These are phyloP conservation scores for Lepas anatifera DNA, from an alignment of 2,888 invertebrate genomes.

Conservation along the genomic window DNA sequence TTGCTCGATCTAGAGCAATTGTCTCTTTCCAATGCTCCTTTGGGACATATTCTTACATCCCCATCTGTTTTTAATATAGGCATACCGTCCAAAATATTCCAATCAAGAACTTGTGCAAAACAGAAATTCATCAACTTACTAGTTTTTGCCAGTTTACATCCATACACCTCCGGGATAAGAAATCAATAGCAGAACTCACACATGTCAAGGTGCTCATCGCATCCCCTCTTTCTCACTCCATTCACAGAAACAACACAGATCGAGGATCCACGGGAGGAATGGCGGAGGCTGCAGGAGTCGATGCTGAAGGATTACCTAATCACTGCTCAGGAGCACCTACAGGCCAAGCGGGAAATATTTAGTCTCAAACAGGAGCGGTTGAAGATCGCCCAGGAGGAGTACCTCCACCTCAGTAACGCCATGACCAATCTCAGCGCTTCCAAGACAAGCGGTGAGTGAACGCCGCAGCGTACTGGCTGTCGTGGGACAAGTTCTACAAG, in stretches of 20 bases:
- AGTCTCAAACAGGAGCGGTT: slow-evolving; percentile 90
- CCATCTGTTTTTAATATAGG: no score
- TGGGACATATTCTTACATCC: no score
- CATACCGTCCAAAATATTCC: no score
- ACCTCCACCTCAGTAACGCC: slow-evolving; percentile 79
- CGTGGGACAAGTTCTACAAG: neutral
- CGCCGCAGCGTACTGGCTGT: neutral
- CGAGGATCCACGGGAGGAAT: slow-evolving; percentile 92
- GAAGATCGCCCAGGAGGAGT: slow-evolving; percentile 88
- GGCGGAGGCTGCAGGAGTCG: slow-evolving; percentile 89
- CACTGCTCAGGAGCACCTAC: slow-evolving; percentile 88
- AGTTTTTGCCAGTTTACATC: no score
- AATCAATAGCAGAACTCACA: no score
- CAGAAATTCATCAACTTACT: no score
- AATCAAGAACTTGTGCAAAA: no score
- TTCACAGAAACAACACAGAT: slow-evolving; percentile 92
- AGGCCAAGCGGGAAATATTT: slow-evolving; percentile 93
- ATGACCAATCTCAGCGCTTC: slow-evolving; percentile 73
- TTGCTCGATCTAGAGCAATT: no score
- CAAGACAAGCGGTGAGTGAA: slow-evolving; percentile 57
- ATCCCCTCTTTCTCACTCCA: no score
- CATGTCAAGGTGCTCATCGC: no score
- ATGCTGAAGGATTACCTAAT: slow-evolving; percentile 94
- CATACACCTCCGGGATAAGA: no score
- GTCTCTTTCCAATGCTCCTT: no score